Percentiles rank a stretch among this genome's conserved stretches.
These are phyloP conservation scores for Dasypolia templi DNA, from an alignment of 2,888 invertebrate species.

Conservation along the genomic window DNA sequence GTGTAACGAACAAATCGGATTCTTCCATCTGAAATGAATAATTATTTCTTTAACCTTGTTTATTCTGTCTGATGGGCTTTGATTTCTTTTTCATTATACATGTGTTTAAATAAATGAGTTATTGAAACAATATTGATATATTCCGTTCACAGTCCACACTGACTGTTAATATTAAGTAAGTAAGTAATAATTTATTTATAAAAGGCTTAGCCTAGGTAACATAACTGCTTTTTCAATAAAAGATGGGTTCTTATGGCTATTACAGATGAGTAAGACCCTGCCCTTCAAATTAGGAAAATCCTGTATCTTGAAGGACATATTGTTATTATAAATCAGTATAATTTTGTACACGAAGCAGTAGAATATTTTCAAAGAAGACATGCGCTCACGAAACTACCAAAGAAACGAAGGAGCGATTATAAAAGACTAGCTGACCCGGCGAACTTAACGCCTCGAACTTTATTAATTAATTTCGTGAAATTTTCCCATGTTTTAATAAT, in stretches of 20 bases:
- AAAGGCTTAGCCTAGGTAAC: no score
- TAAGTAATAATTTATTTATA: no score
- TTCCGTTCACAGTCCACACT: not conserved
- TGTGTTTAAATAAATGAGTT: not conserved
- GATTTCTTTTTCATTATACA: conserved; percentile 12
- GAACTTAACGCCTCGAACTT: no score
- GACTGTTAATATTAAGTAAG: not conserved
- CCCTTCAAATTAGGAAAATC: no score
- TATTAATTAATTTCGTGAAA: no score
- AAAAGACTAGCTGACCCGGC: no score
- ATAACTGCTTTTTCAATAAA: no score
- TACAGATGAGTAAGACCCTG: no score
- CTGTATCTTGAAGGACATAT: no score
- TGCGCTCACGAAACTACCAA: not conserved
- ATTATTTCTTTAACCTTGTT: not conserved
- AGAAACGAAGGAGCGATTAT: not conserved
- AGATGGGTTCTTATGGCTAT: no score
- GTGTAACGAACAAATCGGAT: not conserved
- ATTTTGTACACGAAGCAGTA: not conserved
- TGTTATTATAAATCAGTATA: no score
- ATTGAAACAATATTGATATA: not conserved
- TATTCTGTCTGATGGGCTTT: not conserved
- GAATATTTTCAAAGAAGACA: not conserved
- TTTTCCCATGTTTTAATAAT: no score
- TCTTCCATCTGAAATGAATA: not conserved